Percentiles rank a stretch among this genome's conserved stretches.
Evolutionary conservation across 2,113 vertebrate species (phyloP).

Genomic region (Sinocyclocheilus anshuiensis): DNA sequence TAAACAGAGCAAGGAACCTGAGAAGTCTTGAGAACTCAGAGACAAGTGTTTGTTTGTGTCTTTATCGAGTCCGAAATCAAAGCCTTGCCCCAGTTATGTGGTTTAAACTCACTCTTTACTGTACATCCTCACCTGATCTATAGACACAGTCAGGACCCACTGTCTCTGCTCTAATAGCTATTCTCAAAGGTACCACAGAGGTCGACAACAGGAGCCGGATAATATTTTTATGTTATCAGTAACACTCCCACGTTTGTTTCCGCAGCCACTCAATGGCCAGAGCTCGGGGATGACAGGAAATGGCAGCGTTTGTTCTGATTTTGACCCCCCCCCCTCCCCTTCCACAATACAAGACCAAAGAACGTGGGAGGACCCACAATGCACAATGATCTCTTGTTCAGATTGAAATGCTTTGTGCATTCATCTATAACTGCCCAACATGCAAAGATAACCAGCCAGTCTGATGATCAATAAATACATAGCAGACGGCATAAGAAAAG

Average conservation of each 20-base stretch:
- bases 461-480: slow-evolving; percentile 70
- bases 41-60: slow-evolving; percentile 35
- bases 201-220: slow-evolving; percentile 55
- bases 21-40: slow-evolving; percentile 24
- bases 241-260: slow-evolving; percentile 60
- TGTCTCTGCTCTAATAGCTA: slow-evolving; percentile 54
- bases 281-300: slow-evolving; percentile 68
- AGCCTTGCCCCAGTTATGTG: slow-evolving; percentile 31
- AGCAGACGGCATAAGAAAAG: slow-evolving; percentile 63
- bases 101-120: slow-evolving; percentile 34
- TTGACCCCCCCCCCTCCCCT: slow-evolving; percentile 39
- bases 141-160: slow-evolving; percentile 33
- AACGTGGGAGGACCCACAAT: slow-evolving; percentile 55
- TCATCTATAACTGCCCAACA: slow-evolving; percentile 66
- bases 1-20: slow-evolving; percentile 22
- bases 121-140: slow-evolving; percentile 48
- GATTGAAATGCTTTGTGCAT: slow-evolving; percentile 64
- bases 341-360: slow-evolving; percentile 40
- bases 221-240: slow-evolving; percentile 61
- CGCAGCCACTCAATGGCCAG: slow-evolving; percentile 49
- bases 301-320: slow-evolving; percentile 64
- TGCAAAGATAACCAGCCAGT: slow-evolving; percentile 68
- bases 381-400: slow-evolving; percentile 65
- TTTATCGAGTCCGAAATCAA: slow-evolving; percentile 34
- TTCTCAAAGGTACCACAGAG: slow-evolving; percentile 45